These are phyloP conservation scores for Alaudala cheleensis DNA, from an alignment of 2,113 vertebrate genomes.

Conservation along the genomic window DNA sequence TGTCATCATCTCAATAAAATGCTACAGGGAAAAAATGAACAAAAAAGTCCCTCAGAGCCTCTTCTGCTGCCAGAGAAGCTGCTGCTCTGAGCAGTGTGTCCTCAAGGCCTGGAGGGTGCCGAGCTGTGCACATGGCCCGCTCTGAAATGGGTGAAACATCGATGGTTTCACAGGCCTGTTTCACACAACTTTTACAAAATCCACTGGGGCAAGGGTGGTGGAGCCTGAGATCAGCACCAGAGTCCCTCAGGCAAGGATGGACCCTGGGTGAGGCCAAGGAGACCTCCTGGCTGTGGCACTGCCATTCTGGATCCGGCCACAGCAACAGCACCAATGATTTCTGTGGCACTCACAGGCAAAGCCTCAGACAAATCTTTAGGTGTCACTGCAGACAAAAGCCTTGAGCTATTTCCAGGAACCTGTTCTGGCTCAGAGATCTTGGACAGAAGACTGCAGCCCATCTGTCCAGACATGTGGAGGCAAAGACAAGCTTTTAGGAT, in stretches of 20 bases:
- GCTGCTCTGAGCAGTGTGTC: not conserved
- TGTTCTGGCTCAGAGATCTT: not conserved
- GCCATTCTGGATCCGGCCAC: fast-evolving
- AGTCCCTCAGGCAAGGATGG: not conserved
- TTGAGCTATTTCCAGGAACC: not conserved
- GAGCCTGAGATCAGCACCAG: not conserved
- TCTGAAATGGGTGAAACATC: fast-evolving
- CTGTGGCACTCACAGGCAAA: fast-evolving
- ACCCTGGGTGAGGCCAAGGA: not conserved
- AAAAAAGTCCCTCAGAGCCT: not conserved
- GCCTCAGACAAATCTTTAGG: not conserved
- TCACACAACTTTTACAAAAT: not conserved
- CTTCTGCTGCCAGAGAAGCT: not conserved
- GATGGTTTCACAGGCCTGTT: fast-evolving
- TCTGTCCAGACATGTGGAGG: not conserved
- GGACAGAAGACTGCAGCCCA: not conserved
- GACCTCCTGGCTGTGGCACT: not conserved
- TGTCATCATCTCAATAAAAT: not conserved
- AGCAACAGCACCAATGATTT: not conserved
- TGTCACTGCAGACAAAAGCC: not conserved
- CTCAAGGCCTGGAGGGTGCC: fast-evolving
- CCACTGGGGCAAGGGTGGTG: not conserved
- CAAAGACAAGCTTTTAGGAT: not conserved
- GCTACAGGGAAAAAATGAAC: not conserved
- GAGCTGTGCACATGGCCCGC: fast-evolving